phyloP scores from a whole-genome alignment of 2,797 vertebrate genomes.

The Adrianichthys oophorus region DNA sequence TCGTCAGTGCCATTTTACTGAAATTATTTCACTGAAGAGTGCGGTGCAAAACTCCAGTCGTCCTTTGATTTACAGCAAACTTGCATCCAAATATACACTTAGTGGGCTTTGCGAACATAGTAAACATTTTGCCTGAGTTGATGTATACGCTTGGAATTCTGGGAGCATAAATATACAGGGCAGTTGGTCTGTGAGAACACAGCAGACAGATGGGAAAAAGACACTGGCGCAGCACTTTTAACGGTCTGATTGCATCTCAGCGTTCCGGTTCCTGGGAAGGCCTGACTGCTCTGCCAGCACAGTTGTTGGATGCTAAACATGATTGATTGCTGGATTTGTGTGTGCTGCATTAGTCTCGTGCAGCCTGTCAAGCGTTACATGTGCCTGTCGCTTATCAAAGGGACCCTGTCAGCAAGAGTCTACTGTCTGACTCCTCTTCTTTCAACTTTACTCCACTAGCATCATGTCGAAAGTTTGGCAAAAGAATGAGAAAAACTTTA shows the following conservation, averaged over 20 bases:
- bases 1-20: constrained; percentile 25
- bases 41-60: constrained; percentile 1
- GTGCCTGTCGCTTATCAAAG: constrained; percentile 52
- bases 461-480: not conserved
- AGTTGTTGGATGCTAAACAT: constrained; percentile 55
- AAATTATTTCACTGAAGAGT: constrained; percentile 17
- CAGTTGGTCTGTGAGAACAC: too few species aligned
- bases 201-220: constrained; percentile 20
- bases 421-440: constrained; percentile 25
- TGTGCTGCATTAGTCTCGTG: constrained; percentile 53
- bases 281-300: constrained; percentile 40
- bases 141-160: not conserved
- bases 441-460: not conserved
- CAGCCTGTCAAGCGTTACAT: constrained; percentile 39
- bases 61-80: constrained; percentile 5
- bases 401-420: constrained; percentile 55
- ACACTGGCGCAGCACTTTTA: constrained; percentile 35
- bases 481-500: constrained; percentile 15
- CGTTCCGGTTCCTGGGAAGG: constrained; percentile 34
- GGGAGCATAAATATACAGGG: too few species aligned
- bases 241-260: constrained; percentile 44
- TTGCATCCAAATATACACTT: constrained; percentile 3
- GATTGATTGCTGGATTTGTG: constrained; percentile 64
- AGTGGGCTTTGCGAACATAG: not conserved
- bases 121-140: too few species aligned